Evolutionary conservation across 2,888 invertebrate species (phyloP).

Genomic region (Callosobruchus maculatus): DNA sequence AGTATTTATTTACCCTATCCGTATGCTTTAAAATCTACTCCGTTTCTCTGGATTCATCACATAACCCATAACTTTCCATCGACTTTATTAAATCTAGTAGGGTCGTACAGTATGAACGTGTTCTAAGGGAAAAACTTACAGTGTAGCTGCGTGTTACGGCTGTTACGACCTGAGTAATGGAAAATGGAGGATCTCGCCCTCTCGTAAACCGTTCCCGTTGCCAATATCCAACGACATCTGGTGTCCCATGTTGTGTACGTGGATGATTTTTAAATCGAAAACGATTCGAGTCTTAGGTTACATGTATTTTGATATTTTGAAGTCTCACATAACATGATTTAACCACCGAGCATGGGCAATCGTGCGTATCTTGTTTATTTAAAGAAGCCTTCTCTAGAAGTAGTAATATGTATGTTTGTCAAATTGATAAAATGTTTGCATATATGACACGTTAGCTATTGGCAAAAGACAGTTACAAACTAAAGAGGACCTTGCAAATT

Average conservation of each 20-base stretch:
- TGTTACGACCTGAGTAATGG: neutral
- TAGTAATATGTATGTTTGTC: too few relatives aligned
- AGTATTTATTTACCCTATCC: too few relatives aligned
- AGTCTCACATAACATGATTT: neutral
- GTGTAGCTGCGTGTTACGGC: neutral
- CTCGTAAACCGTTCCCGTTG: neutral
- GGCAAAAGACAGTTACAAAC: too few relatives aligned
- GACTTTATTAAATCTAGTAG: neutral
- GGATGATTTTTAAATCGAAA: neutral
- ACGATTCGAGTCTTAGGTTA: neutral
- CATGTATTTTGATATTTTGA: neutral
- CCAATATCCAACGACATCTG: neutral
- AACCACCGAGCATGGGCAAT: too few relatives aligned
- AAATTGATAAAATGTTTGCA: too few relatives aligned
- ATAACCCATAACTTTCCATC: neutral
- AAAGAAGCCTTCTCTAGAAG: too few relatives aligned
- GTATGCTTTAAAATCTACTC: neutral
- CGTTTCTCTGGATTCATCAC: neutral
- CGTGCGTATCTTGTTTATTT: too few relatives aligned
- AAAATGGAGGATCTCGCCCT: neutral
- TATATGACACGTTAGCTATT: too few relatives aligned
- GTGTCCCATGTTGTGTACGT: neutral
- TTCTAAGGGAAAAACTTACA: neutral
- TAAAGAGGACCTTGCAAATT: too few relatives aligned
- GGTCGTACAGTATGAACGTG: neutral